Evolutionary conservation across 1,140 invertebrate species (phyloP).

Genomic region (Drosophila pandora): DNA sequence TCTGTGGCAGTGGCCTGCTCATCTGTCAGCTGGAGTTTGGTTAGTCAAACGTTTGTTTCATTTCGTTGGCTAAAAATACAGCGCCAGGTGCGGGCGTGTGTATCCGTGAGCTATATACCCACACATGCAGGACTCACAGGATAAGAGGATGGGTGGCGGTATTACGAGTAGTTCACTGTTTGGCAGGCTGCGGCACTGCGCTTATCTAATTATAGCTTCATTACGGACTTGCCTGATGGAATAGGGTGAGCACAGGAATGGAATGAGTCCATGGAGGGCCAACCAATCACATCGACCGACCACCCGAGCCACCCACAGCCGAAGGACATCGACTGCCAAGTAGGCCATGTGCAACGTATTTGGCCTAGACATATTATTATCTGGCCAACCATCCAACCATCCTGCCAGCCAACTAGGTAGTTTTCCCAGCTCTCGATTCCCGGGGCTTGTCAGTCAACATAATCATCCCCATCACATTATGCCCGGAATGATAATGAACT

Average conservation of each 20-base stretch:
- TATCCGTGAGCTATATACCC: constrained; percentile 47
- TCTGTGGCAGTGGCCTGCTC: constrained; percentile 28
- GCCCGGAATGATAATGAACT: constrained; percentile 35
- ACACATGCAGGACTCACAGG: constrained; percentile 4
- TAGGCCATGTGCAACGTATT: constrained; percentile 52
- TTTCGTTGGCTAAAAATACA: constrained; percentile 71
- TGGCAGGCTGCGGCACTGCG: constrained; percentile 45
- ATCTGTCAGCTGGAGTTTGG: constrained; percentile 68
- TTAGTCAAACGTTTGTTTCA: constrained; percentile 70
- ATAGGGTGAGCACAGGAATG: constrained; percentile 24
- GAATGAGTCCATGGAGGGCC: constrained; percentile 17
- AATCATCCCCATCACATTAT: constrained; percentile 46
- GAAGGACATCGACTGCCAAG: constrained; percentile 42
- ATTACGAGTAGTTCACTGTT: constrained; percentile 43
- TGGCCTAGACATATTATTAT: constrained; percentile 57
- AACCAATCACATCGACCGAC: constrained; percentile 8
- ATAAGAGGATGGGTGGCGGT: constrained; percentile 9
- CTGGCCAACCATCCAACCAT: constrained; percentile 21
- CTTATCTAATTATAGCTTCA: constrained; percentile 81
- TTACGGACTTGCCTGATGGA: constrained; percentile 53
- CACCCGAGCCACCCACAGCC: constrained; percentile 2
- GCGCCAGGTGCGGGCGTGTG: constrained; percentile 15
- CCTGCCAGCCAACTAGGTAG: neutral
- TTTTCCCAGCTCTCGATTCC: constrained; percentile 33
- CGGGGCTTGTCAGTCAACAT: constrained; percentile 36